phyloP scores from a whole-genome alignment of 2,797 vertebrate species.

The Propithecus perrieri region DNA sequence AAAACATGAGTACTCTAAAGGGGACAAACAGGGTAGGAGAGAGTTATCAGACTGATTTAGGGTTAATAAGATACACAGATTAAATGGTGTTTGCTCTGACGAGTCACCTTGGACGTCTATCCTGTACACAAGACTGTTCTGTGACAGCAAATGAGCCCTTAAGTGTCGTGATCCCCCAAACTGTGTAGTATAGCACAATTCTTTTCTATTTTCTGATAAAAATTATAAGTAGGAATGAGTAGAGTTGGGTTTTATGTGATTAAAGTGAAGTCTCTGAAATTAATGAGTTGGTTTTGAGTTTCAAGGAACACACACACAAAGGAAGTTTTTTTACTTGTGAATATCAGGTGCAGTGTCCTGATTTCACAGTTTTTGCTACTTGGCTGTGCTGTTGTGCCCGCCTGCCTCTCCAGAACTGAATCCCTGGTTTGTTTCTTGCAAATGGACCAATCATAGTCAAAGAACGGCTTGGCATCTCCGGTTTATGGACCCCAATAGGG shows the following conservation, averaged over 20 bases:
- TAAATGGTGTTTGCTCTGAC: neutral
- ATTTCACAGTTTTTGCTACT: neutral
- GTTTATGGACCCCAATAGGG: neutral
- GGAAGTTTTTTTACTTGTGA: neutral
- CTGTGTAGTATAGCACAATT: neutral
- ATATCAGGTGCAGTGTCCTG: neutral
- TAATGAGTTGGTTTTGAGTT: neutral
- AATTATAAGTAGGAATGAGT: neutral
- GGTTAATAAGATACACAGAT: neutral
- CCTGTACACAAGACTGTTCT: neutral
- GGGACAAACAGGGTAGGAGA: neutral
- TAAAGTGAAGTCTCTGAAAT: conserved; percentile 1
- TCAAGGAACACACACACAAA: neutral
- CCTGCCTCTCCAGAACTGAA: neutral
- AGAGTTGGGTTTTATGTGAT: neutral
- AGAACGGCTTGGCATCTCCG: neutral
- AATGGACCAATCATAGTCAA: neutral
- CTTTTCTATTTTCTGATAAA: conserved; percentile 20
- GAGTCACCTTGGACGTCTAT: neutral
- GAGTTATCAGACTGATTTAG: neutral
- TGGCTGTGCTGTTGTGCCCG: neutral
- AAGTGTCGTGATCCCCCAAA: neutral
- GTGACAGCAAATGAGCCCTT: neutral
- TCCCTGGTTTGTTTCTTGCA: neutral
- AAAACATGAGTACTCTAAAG: neutral